Conservation (phyloP, 2,113 vertebrate genomes). For the Heterochromis multidens region DNA sequence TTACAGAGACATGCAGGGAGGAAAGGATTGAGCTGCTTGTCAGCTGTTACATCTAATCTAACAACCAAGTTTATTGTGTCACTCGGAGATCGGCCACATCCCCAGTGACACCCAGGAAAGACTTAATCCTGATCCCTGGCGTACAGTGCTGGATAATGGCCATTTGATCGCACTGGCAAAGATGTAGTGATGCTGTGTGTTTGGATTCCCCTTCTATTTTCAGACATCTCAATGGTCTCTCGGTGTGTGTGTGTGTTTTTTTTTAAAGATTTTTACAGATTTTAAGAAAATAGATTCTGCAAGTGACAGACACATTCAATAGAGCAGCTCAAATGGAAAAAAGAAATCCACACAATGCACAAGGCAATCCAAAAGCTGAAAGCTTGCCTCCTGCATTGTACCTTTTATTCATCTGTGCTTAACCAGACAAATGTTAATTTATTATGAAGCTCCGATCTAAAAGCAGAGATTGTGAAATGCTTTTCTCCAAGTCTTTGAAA, state of each 20-base stretch:
- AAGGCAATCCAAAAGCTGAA: not conserved
- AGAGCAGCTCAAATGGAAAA: not conserved
- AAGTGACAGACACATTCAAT: not conserved
- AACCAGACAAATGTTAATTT: not conserved
- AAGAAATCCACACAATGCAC: not conserved
- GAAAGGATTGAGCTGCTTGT: slow-evolving; percentile 61
- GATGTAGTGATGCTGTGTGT: not conserved
- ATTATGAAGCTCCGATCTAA: not conserved
- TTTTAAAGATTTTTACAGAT: not conserved
- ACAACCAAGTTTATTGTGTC: slow-evolving; percentile 46
- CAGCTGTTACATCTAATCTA: slow-evolving; percentile 62
- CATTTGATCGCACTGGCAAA: not conserved
- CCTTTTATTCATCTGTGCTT: not conserved
- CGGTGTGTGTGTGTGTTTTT: not conserved
- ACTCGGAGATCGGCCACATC: slow-evolving; percentile 12
- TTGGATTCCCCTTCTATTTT: not conserved
- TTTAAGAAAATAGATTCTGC: not conserved
- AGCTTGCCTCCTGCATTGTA: not conserved
- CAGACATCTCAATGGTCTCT: not conserved
- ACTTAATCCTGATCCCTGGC: slow-evolving; percentile 43
- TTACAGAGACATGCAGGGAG: not conserved
- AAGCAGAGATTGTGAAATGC: not conserved
- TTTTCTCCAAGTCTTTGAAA: not conserved
- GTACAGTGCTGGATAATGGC: not conserved
- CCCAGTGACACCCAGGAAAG: slow-evolving; percentile 22